Evolutionary conservation across 2,113 vertebrate genomes (phyloP).

Genomic region (Clarias batrachus): DNA sequence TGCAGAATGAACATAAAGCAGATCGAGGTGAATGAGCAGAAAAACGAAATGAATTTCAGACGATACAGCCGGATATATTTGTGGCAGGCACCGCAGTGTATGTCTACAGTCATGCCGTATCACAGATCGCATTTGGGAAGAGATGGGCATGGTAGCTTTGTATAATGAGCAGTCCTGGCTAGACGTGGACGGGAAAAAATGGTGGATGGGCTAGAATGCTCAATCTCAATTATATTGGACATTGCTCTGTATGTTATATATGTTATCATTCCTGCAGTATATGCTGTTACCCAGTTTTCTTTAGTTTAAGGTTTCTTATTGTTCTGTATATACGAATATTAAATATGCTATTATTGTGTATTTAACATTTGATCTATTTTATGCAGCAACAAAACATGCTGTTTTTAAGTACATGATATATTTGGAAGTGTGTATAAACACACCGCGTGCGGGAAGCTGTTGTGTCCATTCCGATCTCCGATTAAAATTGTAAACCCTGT

Average conservation of each 20-base stretch:
- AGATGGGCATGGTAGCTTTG: no score
- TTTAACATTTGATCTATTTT: background rate
- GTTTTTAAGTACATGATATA: background rate
- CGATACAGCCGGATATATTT: background rate
- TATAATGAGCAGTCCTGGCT: background rate
- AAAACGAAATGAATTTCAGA: conserved; percentile 37
- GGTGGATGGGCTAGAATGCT: background rate
- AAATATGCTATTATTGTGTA: background rate
- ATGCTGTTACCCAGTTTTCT: background rate
- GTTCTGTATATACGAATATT: background rate
- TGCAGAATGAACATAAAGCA: conserved; percentile 48
- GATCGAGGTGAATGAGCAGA: conserved; percentile 28
- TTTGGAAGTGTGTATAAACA: background rate
- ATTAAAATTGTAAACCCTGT: no score
- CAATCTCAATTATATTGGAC: background rate
- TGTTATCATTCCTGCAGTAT: background rate
- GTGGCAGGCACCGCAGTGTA: no score
- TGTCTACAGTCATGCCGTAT: background rate
- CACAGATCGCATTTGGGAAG: background rate
- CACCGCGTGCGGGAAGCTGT: no score
- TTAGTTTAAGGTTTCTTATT: background rate
- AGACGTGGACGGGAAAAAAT: background rate
- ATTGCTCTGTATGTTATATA: background rate
- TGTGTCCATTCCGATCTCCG: no score
- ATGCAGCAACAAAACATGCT: background rate